Conservation (phyloP, 2,888 invertebrate genomes). For the Torymus aiolomorphi region DNA sequence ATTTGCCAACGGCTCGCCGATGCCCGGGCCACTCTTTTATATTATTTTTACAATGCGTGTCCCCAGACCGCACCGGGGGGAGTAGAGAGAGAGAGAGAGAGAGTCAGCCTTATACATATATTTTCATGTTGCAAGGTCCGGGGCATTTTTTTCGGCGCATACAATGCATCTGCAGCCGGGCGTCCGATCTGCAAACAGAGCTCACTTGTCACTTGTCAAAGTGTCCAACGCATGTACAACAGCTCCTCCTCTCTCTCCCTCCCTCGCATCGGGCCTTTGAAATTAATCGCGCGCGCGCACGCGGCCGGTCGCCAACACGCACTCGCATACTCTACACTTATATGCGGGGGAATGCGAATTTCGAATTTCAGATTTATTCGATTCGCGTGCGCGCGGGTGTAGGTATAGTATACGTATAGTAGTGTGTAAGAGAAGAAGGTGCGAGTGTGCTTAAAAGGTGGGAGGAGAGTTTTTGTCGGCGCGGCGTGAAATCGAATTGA, state of each 20-base stretch:
- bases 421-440: no score
- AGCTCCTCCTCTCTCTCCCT: no score
- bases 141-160: background rate
- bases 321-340: no score
- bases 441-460: no score
- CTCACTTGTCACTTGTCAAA: constrained; percentile 24
- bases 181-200: no score
- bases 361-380: constrained; percentile 28
- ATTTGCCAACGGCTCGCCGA: background rate
- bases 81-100: background rate
- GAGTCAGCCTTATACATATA: background rate
- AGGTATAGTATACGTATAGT: no score
- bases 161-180: no score
- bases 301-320: no score
- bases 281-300: no score
- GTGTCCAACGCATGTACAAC: no score
- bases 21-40: constrained; percentile 17
- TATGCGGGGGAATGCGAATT: no score
- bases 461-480: background rate
- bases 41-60: constrained; percentile 30
- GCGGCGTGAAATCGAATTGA: constrained; percentile 35
- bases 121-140: constrained; percentile 31
- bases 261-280: no score
- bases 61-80: background rate
- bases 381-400: background rate